These are phyloP conservation scores for Psix sp. DNA, from an alignment of 1,140 invertebrate species.

Conservation along the genomic window DNA sequence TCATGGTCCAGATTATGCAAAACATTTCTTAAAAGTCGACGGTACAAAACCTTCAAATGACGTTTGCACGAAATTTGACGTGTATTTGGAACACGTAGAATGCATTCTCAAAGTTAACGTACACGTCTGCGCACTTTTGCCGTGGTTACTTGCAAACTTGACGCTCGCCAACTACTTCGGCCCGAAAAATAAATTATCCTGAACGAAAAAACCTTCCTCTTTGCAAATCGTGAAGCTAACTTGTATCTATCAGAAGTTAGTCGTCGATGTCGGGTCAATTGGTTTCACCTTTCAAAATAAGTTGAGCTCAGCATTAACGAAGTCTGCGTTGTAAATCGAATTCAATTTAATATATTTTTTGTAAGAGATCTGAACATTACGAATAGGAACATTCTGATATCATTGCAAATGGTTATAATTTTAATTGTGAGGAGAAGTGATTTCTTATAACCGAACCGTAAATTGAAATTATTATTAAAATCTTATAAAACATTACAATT, in stretches of 20 bases:
- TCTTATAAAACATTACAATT: too few relatives aligned
- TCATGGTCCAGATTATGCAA: constrained; percentile 46
- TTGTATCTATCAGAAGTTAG: constrained; percentile 9
- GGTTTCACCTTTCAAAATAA: too few relatives aligned
- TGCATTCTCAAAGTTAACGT: constrained; percentile 42
- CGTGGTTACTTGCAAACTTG: constrained; percentile 47
- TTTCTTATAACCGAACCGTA: too few relatives aligned
- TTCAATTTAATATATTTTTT: too few relatives aligned
- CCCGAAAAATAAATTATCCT: constrained; percentile 42
- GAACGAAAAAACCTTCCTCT: not conserved
- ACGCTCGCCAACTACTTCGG: constrained; percentile 34
- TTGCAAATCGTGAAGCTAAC: constrained; percentile 25
- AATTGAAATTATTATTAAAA: too few relatives aligned
- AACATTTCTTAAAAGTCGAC: constrained; percentile 21
- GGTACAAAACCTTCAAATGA: constrained; percentile 44
- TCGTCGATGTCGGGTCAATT: too few relatives aligned
- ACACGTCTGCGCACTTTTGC: constrained; percentile 37
- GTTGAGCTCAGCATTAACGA: too few relatives aligned
- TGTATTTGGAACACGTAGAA: constrained; percentile 52
- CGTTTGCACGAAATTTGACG: constrained; percentile 47
- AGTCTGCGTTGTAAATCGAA: too few relatives aligned
- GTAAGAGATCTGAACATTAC: too few relatives aligned
- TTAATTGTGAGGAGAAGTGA: too few relatives aligned
- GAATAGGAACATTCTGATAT: too few relatives aligned
- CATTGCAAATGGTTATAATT: too few relatives aligned